Percentiles rank a stretch among this genome's conserved stretches.
These are phyloP conservation scores for Alfaro cultratus DNA, from an alignment of 2,797 vertebrate species.

Conservation along the genomic window DNA sequence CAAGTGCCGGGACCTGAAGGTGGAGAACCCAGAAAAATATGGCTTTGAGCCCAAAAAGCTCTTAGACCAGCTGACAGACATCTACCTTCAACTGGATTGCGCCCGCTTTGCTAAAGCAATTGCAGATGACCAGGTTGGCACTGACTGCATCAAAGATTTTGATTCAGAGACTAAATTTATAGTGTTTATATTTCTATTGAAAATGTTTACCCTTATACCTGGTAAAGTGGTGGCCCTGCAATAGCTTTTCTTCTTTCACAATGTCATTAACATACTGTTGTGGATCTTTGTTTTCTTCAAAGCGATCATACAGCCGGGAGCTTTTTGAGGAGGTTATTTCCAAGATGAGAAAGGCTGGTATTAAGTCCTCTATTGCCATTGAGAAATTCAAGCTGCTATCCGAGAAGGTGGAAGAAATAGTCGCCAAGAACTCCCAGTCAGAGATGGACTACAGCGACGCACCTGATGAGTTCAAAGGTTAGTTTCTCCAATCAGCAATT, in stretches of 20 bases:
- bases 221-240: neutral
- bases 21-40: slow-evolving; percentile 98
- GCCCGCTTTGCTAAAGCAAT: slow-evolving; percentile 97
- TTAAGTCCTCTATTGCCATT: slow-evolving; percentile 98
- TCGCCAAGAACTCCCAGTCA: slow-evolving; percentile 96
- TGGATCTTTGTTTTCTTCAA: slow-evolving; percentile 18
- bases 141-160: neutral
- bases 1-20: slow-evolving; percentile 98
- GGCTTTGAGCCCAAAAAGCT: slow-evolving; percentile 99
- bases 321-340: slow-evolving; percentile 98
- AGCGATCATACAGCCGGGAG: slow-evolving; percentile 98
- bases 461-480: slow-evolving; percentile 97
- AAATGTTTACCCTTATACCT: neutral
- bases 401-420: slow-evolving; percentile 97
- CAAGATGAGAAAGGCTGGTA: slow-evolving; percentile 98
- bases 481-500: slow-evolving; percentile 18
- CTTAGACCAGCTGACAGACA: slow-evolving; percentile 97
- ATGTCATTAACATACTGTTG: neutral
- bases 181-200: neutral
- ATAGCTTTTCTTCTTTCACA: neutral
- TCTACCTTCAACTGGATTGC: slow-evolving; percentile 97
- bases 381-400: slow-evolving; percentile 98
- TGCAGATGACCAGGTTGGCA: slow-evolving; percentile 94
- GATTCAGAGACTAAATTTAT: neutral
- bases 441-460: slow-evolving; percentile 99